Conservation (phyloP, 2,113 vertebrate species). For the Coryphaenoides rupestris region DNA sequence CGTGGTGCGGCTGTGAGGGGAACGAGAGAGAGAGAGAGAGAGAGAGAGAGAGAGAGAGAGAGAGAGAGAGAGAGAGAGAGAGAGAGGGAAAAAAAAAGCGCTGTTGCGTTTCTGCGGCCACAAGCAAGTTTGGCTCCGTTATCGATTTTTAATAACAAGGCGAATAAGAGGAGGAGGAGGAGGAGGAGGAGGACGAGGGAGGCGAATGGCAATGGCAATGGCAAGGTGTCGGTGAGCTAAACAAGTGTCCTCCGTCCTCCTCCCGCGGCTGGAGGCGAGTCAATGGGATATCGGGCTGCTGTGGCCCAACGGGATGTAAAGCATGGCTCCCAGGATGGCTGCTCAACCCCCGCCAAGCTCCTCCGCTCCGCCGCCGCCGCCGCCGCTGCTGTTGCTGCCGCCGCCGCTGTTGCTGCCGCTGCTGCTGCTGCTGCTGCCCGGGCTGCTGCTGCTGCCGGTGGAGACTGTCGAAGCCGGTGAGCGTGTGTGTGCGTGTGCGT, state of each 20-base stretch:
- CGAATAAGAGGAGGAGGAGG: too few species aligned
- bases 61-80: too few species aligned
- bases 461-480: constrained; percentile 71
- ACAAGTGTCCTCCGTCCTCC: constrained; percentile 39
- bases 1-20: too few species aligned
- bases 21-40: too few species aligned
- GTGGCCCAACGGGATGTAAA: constrained; percentile 71
- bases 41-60: too few species aligned
- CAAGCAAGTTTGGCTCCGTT: too few species aligned
- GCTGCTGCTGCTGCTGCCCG: constrained; percentile 58
- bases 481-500: constrained; percentile 25
- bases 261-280: constrained; percentile 42
- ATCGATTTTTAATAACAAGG: too few species aligned
- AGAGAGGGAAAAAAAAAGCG: too few species aligned
- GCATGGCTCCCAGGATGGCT: constrained; percentile 66
- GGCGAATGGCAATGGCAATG: neutral
- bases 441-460: constrained; percentile 58
- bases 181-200: too few species aligned
- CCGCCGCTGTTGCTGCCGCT: constrained; percentile 57
- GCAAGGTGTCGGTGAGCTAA: constrained; percentile 33
- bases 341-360: constrained; percentile 55
- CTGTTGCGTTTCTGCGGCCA: too few species aligned
- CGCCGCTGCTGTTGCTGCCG: constrained; percentile 58
- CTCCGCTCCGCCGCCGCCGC: constrained; percentile 59
- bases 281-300: constrained; percentile 64